phyloP scores from a whole-genome alignment of 2,888 invertebrate genomes.

The Leptopterna dolabrata region DNA sequence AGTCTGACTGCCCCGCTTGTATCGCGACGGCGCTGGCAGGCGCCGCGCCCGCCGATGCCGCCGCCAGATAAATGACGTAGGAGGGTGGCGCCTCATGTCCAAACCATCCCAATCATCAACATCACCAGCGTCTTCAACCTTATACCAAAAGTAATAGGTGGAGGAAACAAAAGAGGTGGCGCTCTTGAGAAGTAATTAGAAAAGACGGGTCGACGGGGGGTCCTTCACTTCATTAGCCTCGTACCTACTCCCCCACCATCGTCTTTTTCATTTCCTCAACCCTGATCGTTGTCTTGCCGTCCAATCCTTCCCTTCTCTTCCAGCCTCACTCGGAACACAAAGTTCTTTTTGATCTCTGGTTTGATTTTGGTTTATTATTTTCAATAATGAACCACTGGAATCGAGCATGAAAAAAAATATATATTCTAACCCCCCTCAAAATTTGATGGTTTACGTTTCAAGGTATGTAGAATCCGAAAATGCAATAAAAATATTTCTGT shows the following conservation, averaged over 20 bases:
- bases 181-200: conserved; percentile 18
- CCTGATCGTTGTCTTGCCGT: not conserved
- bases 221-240: conserved; percentile 6
- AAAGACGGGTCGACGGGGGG: not conserved
- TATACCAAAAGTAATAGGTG: not conserved
- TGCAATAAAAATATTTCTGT: too few species aligned
- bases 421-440: too few species aligned
- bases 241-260: not conserved
- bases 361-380: too few species aligned
- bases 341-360: not conserved
- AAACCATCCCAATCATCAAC: not conserved
- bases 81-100: conserved; percentile 22
- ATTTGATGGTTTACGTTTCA: too few species aligned
- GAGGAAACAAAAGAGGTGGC: conserved; percentile 18
- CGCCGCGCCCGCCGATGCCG: not conserved
- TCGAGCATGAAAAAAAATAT: too few species aligned
- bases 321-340: not conserved
- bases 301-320: not conserved
- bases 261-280: not conserved
- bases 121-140: not conserved
- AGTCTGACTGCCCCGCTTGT: not conserved
- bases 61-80: conserved; percentile 17
- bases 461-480: too few species aligned
- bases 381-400: too few species aligned
- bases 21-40: not conserved